Conservation (phyloP, 1,140 invertebrate genomes). For the Limonius californicus region DNA sequence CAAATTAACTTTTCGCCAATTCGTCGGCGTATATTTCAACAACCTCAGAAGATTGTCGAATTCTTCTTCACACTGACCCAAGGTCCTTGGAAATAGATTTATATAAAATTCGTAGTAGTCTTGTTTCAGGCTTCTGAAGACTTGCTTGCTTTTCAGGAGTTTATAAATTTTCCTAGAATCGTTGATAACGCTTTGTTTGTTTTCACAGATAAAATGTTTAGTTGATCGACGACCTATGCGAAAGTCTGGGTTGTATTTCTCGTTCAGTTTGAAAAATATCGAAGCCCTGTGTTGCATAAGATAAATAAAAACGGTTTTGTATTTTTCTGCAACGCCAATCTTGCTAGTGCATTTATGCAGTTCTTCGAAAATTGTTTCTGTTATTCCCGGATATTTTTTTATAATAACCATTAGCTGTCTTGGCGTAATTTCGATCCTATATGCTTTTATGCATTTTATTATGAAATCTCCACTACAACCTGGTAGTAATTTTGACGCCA, state of each 20-base stretch:
- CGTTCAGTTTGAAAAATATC: background rate
- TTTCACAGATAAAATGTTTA: background rate
- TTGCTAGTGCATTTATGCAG: background rate
- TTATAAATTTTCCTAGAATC: background rate
- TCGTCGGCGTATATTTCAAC: background rate
- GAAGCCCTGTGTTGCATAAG: background rate
- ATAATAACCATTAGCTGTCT: background rate
- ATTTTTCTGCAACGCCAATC: background rate
- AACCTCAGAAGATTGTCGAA: background rate
- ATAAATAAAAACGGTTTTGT: background rate
- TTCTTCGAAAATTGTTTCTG: background rate
- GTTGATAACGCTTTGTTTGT: background rate
- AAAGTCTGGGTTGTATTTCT: too few relatives aligned
- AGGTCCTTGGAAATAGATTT: background rate
- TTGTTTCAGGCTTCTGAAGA: background rate
- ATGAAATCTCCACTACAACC: background rate
- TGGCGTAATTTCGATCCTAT: background rate
- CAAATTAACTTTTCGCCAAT: background rate
- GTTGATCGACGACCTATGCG: too few relatives aligned
- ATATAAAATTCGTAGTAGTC: background rate
- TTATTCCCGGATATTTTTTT: background rate
- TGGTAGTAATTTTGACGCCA: background rate
- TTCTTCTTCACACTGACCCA: background rate
- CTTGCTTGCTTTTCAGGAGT: background rate
- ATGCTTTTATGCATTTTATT: background rate